These are phyloP conservation scores for Gambusia yucatana DNA, from an alignment of 2,797 vertebrate species.

Conservation along the genomic window DNA sequence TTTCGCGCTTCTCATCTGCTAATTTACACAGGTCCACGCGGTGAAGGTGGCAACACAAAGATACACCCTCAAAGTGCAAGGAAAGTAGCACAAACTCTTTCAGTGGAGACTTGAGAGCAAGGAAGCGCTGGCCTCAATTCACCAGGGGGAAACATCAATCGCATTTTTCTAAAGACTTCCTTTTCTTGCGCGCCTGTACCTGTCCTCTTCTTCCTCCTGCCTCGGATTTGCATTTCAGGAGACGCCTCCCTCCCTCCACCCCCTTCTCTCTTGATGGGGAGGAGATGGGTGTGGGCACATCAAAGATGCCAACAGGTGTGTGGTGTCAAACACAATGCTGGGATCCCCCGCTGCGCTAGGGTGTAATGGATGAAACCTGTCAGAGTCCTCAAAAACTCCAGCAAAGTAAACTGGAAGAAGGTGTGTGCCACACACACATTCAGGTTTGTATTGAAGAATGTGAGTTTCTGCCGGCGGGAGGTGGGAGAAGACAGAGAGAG, in stretches of 20 bases:
- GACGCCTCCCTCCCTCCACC: constrained; percentile 17
- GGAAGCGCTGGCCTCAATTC: constrained; percentile 58
- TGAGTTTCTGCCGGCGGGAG: constrained; percentile 45
- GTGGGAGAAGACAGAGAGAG: constrained; percentile 30
- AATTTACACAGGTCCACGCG: constrained; percentile 47
- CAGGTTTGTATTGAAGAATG: constrained; percentile 52
- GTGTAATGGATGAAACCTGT: constrained; percentile 75
- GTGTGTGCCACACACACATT: background rate
- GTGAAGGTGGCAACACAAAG: constrained; percentile 47
- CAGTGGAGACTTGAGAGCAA: constrained; percentile 55
- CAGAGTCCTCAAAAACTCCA: constrained; percentile 69
- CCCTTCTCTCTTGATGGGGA: constrained; percentile 58
- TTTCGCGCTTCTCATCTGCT: constrained; percentile 48
- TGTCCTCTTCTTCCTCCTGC: constrained; percentile 62
- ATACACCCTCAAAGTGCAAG: constrained; percentile 18
- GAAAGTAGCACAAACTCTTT: constrained; percentile 65
- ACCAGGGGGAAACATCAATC: constrained; percentile 71
- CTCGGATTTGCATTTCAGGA: constrained; percentile 74
- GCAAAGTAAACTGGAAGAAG: constrained; percentile 62
- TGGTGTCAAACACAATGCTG: constrained; percentile 76
- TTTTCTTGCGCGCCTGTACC: constrained; percentile 52
- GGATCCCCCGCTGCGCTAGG: constrained; percentile 64
- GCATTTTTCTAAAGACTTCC: constrained; percentile 65
- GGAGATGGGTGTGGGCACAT: constrained; percentile 68
- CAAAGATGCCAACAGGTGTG: constrained; percentile 78